These are phyloP conservation scores for Cladopsammia gracilis DNA, from an alignment of 64 coral and sea anemone genomes.

Conservation along the genomic window DNA sequence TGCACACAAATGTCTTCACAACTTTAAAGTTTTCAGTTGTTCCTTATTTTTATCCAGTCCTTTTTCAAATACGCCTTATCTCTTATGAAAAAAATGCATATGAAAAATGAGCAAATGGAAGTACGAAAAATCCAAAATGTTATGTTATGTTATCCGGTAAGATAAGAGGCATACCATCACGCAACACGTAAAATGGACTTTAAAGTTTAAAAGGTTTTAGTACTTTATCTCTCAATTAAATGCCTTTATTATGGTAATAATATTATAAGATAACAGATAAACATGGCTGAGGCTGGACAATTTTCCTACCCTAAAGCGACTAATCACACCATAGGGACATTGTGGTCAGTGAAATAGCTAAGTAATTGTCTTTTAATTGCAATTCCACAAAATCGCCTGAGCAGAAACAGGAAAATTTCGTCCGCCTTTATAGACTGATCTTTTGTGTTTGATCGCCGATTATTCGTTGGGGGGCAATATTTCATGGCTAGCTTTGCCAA, in stretches of 20 bases:
- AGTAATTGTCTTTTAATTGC: conserved; percentile 33
- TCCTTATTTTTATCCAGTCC: too few species aligned
- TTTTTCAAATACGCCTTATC: too few species aligned
- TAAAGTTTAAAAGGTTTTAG: conserved; percentile 5
- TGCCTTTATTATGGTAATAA: conserved; percentile 17
- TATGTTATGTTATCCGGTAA: too few species aligned
- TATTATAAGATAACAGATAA: background rate
- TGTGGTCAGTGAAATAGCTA: background rate
- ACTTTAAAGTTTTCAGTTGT: too few species aligned
- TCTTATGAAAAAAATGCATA: too few species aligned
- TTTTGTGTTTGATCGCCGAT: background rate
- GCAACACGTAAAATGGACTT: conserved; percentile 7
- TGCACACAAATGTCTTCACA: too few species aligned
- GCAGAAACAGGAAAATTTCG: conserved; percentile 3
- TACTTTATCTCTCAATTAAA: background rate
- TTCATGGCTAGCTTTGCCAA: too few species aligned
- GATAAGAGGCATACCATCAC: too few species aligned
- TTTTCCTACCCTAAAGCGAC: background rate
- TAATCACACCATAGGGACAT: background rate
- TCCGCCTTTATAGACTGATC: background rate
- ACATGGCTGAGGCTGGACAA: background rate
- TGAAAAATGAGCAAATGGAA: too few species aligned
- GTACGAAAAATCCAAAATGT: too few species aligned
- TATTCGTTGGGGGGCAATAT: background rate
- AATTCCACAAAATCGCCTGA: conserved; percentile 1